Evolutionary conservation across 2,888 invertebrate species (phyloP), one percentile per base, ranked within the genome.

Genomic region (Nemoura dubitans): DNA sequence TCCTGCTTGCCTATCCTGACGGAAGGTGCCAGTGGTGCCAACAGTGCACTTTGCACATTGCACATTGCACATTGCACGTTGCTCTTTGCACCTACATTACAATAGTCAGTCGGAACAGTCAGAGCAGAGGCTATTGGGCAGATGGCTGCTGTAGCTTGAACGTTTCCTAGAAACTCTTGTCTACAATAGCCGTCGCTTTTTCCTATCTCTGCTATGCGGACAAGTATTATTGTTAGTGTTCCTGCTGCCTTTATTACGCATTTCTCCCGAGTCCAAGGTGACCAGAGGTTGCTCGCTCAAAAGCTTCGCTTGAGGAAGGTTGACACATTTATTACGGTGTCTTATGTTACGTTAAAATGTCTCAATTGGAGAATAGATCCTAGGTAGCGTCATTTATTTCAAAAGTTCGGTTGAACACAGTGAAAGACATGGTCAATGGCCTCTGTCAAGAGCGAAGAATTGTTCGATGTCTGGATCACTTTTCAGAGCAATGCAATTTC

Each of bases 291-390:
- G 80, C 27, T 30, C 14, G 14, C 29, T 59, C 59, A 59, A 59
- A 59, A 59, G 59, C 59, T 59, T 21, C 59, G 59, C 28, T 28
- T n/a, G 78, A 78, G 28, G 27, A 81, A n/a, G 81, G 81, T 81
- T 81, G 84, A 84, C 84, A 76, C 59, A 27, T 84, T 84, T 84
- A 84, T 84, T 84, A 84, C 16, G 59, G 43, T 36, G 16, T 36
- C 26, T 28, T 78, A 5, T 76, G 83, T 83, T 83, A 42, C 42
- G 59, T 84, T 59, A 25, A 81, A 84, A 84, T 84, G 84, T 59
- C 84, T 84, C 84, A 84, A 84, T 84, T 76, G 81, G 14, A 7
- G 81, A 30, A 78, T 78, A 78, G 78, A 26, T 26, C 59, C 16
- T 59, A 59, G 21, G 59, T 21, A 59, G 10, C 10, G 36, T 21